phyloP scores from a whole-genome alignment of 2,888 invertebrate genomes.

The Amphiduros pacificus region DNA sequence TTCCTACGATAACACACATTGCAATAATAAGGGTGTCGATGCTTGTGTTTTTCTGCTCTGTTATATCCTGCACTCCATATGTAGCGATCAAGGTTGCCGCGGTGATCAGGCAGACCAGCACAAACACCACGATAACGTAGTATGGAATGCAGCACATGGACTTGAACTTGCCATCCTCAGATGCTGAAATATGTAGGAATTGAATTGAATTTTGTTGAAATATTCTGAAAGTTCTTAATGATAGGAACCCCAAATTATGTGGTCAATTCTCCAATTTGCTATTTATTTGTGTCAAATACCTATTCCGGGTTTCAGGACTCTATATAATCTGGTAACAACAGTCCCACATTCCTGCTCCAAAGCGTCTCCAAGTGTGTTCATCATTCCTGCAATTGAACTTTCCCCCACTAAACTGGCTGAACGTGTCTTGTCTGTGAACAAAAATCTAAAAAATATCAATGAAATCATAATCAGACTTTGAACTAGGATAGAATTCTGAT shows the following conservation, averaged over 20 bases:
- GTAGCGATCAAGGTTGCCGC: conserved; percentile 45
- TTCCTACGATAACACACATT: conserved; percentile 70
- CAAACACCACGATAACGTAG: conserved; percentile 81
- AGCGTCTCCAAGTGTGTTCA: conserved; percentile 89
- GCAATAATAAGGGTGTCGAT: conserved; percentile 67
- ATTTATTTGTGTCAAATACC: too few species aligned
- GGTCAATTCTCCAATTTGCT: too few species aligned
- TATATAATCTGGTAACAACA: conserved; percentile 82
- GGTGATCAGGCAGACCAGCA: conserved; percentile 63
- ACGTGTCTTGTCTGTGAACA: conserved; percentile 94
- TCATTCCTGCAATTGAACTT: conserved; percentile 92
- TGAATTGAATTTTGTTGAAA: too few species aligned
- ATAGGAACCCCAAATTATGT: too few species aligned
- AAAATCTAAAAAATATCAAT: conserved; percentile 78
- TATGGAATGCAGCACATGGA: conserved; percentile 91
- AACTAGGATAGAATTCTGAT: too few species aligned
- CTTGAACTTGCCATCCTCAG: conserved; percentile 61
- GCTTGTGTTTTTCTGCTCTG: conserved; percentile 20
- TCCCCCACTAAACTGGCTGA: conserved; percentile 84
- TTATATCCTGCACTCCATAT: conserved; percentile 31
- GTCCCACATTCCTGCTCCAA: conserved; percentile 89
- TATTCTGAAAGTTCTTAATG: too few species aligned
- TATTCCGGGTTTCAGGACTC: conserved; percentile 87
- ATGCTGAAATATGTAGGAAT: not conserved
- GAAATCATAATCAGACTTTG: too few species aligned